Conservation (phyloP, 2,113 vertebrate genomes). For the Peromyscus californicus region DNA sequence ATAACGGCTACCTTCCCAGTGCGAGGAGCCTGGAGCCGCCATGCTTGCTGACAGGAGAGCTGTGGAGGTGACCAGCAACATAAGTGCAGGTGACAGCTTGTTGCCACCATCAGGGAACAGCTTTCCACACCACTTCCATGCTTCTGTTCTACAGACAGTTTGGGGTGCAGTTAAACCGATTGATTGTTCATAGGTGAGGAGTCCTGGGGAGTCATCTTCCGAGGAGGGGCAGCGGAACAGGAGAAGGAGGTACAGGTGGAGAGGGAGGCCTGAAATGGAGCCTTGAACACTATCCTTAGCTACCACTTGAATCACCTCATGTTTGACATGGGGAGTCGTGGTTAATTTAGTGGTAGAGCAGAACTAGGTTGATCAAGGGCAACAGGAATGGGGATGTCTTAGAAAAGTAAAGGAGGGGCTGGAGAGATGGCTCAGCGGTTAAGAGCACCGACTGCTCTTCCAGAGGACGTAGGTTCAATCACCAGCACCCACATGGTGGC, state of each 20-base stretch:
- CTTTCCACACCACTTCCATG: accelerated
- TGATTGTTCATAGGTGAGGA: neutral
- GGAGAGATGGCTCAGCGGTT: neutral
- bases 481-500: neutral
- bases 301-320: neutral
- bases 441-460: neutral
- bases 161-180: neutral
- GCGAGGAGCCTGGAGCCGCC: neutral
- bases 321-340: accelerated
- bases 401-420: neutral
- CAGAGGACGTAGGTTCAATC: neutral
- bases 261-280: neutral
- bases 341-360: neutral
- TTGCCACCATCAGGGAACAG: neutral
- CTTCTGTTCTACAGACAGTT: neutral
- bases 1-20: neutral
- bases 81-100: accelerated
- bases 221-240: neutral
- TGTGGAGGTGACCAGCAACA: neutral
- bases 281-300: accelerated
- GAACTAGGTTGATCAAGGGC: neutral
- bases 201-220: neutral
- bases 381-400: accelerated
- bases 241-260: neutral
- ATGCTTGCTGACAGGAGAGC: neutral